Evolutionary conservation across 2,113 vertebrate species (phyloP), one percentile per base, ranked within the genome.

Genomic region (Prunella fulvescens): DNA sequence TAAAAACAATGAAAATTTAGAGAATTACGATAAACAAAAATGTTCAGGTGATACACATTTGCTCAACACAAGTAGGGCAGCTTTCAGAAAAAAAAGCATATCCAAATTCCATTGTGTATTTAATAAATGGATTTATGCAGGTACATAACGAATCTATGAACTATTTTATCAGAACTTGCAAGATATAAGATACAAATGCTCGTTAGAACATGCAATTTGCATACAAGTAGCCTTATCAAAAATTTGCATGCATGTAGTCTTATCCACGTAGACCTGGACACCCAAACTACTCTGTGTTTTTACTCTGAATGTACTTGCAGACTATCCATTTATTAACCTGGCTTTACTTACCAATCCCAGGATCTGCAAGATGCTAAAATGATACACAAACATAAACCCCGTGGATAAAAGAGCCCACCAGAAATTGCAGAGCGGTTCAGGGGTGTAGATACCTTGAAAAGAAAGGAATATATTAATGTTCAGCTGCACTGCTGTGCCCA

Each of bases 371-470:
- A 99, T 95, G 94, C 98, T 97, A 88, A 99, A 99, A 94, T 99
- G 99, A 95, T 99, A 99, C 60, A 99, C 98, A 97, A 99, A 99
- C 97, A 99, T 99, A 94, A 99, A 98, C 80, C 99, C 99, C 3
- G 98, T 99, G 82, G 99, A 98, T 53, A 99, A 98, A 91, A 99
- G 97, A 20, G 99, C 99, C 99, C 99, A 99, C 98, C 98, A 99
- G 98, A 99, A 99, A 97, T 99, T 99, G 92, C 97, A 95, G 81
- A 99, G 97, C 5, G 99, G 99, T 96, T 99, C 99, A 29, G 99
- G 98, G 81, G 98, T 99, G 97, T 99, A 99, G 87, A 98, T 98
- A 93, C 99, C 99, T 99, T 96, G 74, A 94, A 93, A 77, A 98
- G 85, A 97, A 94, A 96, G 81, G 91, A 65, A 51, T 37, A 80